These are phyloP conservation scores for Epinephelus fuscoguttatus DNA, from an alignment of 2,113 vertebrate genomes.

Conservation along the genomic window DNA sequence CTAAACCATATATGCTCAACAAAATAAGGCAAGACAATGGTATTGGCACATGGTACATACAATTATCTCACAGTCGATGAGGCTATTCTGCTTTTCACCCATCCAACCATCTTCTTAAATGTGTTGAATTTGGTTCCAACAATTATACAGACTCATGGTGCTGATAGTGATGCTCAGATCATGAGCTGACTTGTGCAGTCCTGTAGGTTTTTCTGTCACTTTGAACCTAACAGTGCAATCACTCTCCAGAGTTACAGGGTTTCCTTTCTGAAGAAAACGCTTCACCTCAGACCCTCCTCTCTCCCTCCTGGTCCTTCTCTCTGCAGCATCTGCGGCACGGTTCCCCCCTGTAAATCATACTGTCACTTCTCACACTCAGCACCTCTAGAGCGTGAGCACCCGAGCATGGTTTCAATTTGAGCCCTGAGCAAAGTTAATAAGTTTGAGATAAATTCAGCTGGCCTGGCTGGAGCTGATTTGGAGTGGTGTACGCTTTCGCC, in stretches of 20 bases:
- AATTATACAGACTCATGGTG: not conserved
- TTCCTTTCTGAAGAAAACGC: slow-evolving; percentile 61
- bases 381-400: slow-evolving; percentile 69
- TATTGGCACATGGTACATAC: not conserved
- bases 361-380: slow-evolving; percentile 82
- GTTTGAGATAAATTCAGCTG: slow-evolving; percentile 84
- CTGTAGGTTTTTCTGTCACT: slow-evolving; percentile 38
- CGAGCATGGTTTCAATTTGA: slow-evolving; percentile 84
- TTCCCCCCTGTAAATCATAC: slow-evolving; percentile 74
- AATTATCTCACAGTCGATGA: not conserved
- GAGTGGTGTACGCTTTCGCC: slow-evolving; percentile 79
- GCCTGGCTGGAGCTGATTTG: slow-evolving; percentile 83
- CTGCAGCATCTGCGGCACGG: slow-evolving; percentile 51
- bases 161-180: slow-evolving; percentile 10
- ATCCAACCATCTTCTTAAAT: not conserved
- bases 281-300: slow-evolving; percentile 21
- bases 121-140: not conserved
- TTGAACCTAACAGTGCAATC: slow-evolving; percentile 27
- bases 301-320: slow-evolving; percentile 11
- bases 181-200: not conserved
- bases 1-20: not conserved
- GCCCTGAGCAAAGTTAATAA: slow-evolving; percentile 81
- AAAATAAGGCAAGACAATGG: not conserved
- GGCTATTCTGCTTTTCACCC: not conserved
- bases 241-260: slow-evolving; percentile 28